These are phyloP conservation scores for Pipa parva DNA, from an alignment of 2,113 vertebrate genomes.

Conservation along the genomic window DNA sequence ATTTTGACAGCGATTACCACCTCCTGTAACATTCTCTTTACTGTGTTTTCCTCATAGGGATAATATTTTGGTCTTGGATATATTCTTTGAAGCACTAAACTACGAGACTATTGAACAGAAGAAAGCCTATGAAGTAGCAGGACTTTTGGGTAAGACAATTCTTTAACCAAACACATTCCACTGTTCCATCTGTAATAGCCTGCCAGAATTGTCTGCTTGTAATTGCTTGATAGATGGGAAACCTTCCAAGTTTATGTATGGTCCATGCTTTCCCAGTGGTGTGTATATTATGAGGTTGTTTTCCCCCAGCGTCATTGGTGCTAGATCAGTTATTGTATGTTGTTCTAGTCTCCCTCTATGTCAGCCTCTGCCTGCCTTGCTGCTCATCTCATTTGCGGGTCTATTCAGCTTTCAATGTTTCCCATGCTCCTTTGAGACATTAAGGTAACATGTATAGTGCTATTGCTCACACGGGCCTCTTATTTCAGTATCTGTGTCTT, in stretches of 20 bases:
- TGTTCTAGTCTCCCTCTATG: neutral
- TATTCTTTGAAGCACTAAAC: constrained; percentile 96
- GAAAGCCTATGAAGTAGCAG: constrained; percentile 94
- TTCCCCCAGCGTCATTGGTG: neutral
- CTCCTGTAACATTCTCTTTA: too few relatives aligned
- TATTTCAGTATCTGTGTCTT: neutral
- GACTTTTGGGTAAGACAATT: constrained; percentile 83
- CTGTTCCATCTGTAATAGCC: too few relatives aligned
- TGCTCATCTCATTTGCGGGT: neutral
- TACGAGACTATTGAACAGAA: constrained; percentile 98
- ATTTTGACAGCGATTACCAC: too few relatives aligned
- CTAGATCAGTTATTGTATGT: neutral
- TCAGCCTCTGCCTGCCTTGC: neutral
- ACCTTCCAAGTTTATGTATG: neutral
- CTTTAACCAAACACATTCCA: neutral
- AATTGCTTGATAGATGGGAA: neutral
- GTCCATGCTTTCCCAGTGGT: too few relatives aligned
- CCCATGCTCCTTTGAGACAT: neutral
- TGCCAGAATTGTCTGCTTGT: too few relatives aligned
- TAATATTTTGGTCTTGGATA: constrained; percentile 96
- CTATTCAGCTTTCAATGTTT: neutral
- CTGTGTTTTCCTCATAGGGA: too few relatives aligned
- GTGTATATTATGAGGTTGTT: neutral
- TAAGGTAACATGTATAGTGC: neutral
- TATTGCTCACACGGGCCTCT: neutral